Base-by-base conservation (phyloP, 2,888 invertebrate species). In the Bursaphelenchus okinawaensis region DNA sequence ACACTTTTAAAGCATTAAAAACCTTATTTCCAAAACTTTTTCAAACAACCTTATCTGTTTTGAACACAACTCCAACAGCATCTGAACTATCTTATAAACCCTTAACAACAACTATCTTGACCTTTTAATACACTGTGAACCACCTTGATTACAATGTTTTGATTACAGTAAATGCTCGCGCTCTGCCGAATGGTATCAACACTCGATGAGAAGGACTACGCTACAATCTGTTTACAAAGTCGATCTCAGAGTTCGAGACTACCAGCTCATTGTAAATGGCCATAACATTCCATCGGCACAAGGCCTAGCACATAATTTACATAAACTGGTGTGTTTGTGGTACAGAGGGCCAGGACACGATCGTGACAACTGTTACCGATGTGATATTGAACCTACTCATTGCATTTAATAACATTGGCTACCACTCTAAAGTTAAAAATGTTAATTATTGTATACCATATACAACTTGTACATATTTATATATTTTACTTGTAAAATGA, bases 301-400 rank as follows among this genome's bases (percentile, higher is more conserved):
- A n/a, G 40, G 40, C 12, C 6, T 40, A n/a, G n/a, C 12, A 12
- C n/a, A 58, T 2, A 60, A 70, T 22, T 55, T 73, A 19, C 68
- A 73, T 40, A 66, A 65, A 20, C 29, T 66, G 27, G 59, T 72
- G 19, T 73, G 73, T 29, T 16, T 70, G 12, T 73, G 73, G 73
- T 72, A 72, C 55, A 40, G 74, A n/a, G 72, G 72, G 9, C 67
- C 70, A 1, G 63, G 63, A n/a, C 72, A 72, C 51, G 60, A 66
- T 20, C 68, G 74, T 1, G 66, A 65, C 22, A 24, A 51, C n/a
- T 72, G 72, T 55, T 62, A 57, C 9, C 63, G 74, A 12, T 72
- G 72, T 51, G 72, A 72, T 23, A 74, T 74, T 56, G 72, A 72
- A 51, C 65, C 68, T 19, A 74, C 72, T 24, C 71, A 66, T 40